Base-by-base conservation (phyloP, 1,140 invertebrate genomes). In the Macrobrachium nipponense region DNA sequence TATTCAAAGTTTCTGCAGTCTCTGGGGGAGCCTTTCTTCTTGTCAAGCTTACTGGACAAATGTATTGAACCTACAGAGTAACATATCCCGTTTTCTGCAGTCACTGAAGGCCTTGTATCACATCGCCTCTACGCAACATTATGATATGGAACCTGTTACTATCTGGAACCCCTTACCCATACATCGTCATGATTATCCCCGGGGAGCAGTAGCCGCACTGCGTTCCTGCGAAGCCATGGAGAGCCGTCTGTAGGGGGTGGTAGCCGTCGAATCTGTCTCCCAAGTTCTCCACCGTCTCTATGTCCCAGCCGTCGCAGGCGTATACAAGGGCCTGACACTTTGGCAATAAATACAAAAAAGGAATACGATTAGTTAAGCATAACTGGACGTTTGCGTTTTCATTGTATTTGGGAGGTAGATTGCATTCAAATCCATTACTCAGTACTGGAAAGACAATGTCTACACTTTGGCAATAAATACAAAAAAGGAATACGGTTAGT, bases 271-370 rank as follows among this genome's bases (percentile, higher is more conserved):
- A 91, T 89, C 92, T 93, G 89, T 93, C 94, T 14, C 96, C 95
- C 61, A 97, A 90, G 10, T 95, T 95, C 91, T 97, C 96, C 17
- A 95, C 92, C 0, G 96, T 97, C 72, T 93, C 94, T 44, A 98
- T 94, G 23, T 20, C 58, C 88, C 88, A 89, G 58, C 87, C 88
- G 23, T 70, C 76, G 61, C 88, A 89, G 15, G 78, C 73, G 27
- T 86, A 87, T 70, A 88, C 75, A 72, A 88, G 78, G 15, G 79
- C 80, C 59, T 87, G 88, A 44, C 88, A 89, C 87, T 88, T 82
- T 20, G 73, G 44, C 7, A 36, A 12, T 12, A 51, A 51, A 51
- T 10, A 12, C 2, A 51, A 10, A 51, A 62, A 59, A 18, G 20
- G 59, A 8, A 44, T 10, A 70, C 3, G 20, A 27, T 0, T 15